Evolutionary conservation across 37 sponge, comb jelly and placozoan genomes (phyloP).

Genomic region (Amphimedon queenslandica): DNA sequence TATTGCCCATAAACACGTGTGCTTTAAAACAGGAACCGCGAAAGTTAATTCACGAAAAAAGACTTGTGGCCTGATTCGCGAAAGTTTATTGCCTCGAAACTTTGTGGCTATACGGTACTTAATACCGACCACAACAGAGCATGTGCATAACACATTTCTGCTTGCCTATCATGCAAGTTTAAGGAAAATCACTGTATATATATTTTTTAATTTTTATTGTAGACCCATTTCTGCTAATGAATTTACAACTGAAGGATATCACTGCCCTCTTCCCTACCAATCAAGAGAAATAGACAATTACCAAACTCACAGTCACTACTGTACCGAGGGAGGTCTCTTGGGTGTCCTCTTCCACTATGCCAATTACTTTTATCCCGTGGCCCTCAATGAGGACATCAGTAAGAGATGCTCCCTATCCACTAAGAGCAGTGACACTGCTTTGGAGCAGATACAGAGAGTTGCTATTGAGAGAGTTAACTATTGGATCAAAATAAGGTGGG

Average conservation of each 20-base stretch:
- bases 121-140: too few relatives aligned
- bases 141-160: too few relatives aligned
- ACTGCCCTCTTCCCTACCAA: constrained; percentile 16
- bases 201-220: background rate
- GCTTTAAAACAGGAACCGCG: too few relatives aligned
- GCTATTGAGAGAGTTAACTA: background rate
- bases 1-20: too few relatives aligned
- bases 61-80: too few relatives aligned
- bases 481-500: background rate
- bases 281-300: background rate
- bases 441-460: background rate
- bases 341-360: constrained; percentile 23
- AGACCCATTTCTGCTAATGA: background rate
- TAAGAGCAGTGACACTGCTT: background rate
- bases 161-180: too few relatives aligned
- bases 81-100: too few relatives aligned
- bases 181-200: too few relatives aligned
- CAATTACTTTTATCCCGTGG: constrained; percentile 30
- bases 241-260: constrained; percentile 9
- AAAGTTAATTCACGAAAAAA: too few relatives aligned
- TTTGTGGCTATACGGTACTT: too few relatives aligned
- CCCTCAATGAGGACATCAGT: background rate
- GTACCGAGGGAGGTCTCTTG: too few relatives aligned
- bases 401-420: background rate
- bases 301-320: background rate